These are phyloP conservation scores for Pipra filicauda DNA, from an alignment of 2,113 vertebrate species.

Conservation along the genomic window DNA sequence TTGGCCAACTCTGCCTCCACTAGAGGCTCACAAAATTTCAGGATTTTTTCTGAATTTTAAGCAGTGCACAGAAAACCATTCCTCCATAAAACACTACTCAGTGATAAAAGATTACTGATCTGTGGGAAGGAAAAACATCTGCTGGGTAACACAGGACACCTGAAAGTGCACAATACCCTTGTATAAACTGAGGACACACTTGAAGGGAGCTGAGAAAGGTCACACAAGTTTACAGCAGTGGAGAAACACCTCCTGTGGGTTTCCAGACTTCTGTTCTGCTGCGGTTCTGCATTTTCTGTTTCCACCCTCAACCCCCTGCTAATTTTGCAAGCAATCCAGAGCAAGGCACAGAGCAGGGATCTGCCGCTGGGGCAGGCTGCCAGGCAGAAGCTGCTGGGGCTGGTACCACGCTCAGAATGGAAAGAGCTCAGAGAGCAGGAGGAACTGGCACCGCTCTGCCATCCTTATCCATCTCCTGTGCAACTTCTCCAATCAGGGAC, in stretches of 20 bases:
- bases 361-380: neutral
- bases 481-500: neutral
- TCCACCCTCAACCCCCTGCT: neutral
- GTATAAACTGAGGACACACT: neutral
- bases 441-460: neutral
- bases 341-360: neutral
- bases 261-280: neutral
- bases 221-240: neutral
- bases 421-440: neutral
- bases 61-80: neutral
- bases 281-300: neutral
- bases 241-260: neutral
- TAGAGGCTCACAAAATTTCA: neutral
- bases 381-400: neutral
- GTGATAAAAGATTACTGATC: neutral
- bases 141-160: neutral
- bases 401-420: neutral
- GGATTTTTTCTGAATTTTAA: neutral
- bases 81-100: neutral
- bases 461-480: neutral
- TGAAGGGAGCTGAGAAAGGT: neutral
- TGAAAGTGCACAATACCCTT: fast-evolving
- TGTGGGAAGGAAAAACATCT: neutral
- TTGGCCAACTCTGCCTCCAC: neutral
- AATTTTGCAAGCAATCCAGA: neutral